Evolutionary conservation across 2,888 invertebrate genomes (phyloP).

Genomic region (Drosophila ezoana): DNA sequence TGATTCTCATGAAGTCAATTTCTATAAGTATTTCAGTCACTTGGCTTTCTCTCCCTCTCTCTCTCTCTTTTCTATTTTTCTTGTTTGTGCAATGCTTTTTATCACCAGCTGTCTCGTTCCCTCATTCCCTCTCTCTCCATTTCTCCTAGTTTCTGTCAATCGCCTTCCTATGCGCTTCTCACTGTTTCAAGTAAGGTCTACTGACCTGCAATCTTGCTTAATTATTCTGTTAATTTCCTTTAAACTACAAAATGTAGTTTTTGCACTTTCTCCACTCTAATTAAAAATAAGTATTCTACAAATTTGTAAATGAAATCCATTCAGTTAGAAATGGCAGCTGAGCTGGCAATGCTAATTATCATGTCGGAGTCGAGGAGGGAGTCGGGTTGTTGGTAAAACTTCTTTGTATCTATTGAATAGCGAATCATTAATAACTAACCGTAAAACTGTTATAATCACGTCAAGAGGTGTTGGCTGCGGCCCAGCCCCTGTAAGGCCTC

Average conservation of each 20-base stretch:
- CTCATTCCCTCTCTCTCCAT: background rate
- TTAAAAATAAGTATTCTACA: background rate
- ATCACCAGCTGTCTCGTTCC: background rate
- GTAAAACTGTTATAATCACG: conserved; percentile 79
- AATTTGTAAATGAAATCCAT: conserved; percentile 2
- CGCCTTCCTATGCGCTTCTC: background rate
- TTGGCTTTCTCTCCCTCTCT: no score
- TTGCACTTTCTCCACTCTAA: conserved; percentile 9
- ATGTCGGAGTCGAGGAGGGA: background rate
- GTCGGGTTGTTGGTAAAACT: background rate
- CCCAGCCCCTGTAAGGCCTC: conserved; percentile 36
- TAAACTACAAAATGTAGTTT: background rate
- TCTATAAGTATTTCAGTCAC: no score
- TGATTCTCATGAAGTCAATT: background rate
- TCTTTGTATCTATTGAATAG: conserved; percentile 50
- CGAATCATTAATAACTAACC: conserved; percentile 70
- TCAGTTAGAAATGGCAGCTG: background rate
- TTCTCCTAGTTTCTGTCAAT: background rate
- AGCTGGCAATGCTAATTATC: conserved; percentile 40
- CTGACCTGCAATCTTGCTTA: background rate
- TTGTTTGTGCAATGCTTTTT: background rate
- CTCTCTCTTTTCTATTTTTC: no score
- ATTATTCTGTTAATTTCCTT: background rate
- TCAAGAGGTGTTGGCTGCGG: conserved; percentile 55
- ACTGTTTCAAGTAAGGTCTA: background rate